Evolutionary conservation across 2,797 vertebrate genomes (phyloP).

Genomic region (Coracias cyanogaster): DNA sequence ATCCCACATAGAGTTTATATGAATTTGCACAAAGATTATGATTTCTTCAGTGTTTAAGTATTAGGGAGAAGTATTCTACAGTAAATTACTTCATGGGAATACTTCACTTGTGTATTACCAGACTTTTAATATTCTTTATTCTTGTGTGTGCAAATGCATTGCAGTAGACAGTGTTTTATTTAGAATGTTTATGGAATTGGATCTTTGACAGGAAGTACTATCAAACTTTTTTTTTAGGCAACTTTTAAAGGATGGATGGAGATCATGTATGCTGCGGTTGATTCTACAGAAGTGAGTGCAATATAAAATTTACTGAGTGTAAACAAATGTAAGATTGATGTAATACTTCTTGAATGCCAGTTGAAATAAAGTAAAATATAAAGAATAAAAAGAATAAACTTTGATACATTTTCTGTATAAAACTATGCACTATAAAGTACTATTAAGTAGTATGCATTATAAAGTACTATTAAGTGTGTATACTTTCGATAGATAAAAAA

Average conservation of each 20-base stretch:
- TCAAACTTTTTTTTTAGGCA: constrained; percentile 74
- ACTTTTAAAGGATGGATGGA: constrained; percentile 84
- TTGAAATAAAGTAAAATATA: background rate
- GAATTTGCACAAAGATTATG: background rate
- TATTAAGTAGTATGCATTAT: background rate
- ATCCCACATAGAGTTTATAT: background rate
- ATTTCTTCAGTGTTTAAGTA: background rate
- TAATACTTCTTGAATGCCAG: background rate
- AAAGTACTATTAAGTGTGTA: background rate
- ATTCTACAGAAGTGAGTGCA: constrained; percentile 78
- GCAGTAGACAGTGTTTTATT: background rate
- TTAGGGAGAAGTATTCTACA: background rate
- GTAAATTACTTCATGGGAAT: background rate
- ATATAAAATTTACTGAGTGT: background rate
- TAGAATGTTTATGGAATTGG: background rate
- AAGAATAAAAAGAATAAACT: background rate
- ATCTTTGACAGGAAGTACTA: constrained; percentile 11
- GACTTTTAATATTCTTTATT: background rate
- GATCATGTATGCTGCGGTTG: constrained; percentile 84
- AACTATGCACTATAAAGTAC: background rate
- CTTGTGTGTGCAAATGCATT: background rate
- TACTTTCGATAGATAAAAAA: background rate
- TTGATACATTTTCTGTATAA: background rate
- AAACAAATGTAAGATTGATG: background rate
- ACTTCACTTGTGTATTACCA: background rate